A percentile compares a stretch with the other conserved stretches of the same genome.
These are phyloP conservation scores for Apus apus DNA, from an alignment of 2,113 vertebrate genomes.

Conservation along the genomic window DNA sequence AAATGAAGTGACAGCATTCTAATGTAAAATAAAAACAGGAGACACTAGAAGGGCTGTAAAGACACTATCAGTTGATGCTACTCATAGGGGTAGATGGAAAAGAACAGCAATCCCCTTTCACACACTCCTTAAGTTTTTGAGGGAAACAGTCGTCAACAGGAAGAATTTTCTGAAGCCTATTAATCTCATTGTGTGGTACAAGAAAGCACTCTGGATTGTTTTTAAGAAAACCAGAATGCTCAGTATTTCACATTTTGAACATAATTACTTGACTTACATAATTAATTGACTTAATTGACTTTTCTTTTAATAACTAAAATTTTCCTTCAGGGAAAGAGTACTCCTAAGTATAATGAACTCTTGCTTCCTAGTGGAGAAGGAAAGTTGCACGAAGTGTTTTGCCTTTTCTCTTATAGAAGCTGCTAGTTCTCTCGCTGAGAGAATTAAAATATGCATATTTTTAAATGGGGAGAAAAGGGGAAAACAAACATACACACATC, in stretches of 20 bases:
- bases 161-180: not conserved
- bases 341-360: not conserved
- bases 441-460: not conserved
- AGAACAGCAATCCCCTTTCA: accelerated
- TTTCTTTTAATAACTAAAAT: not conserved
- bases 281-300: not conserved
- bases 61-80: not conserved
- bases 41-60: not conserved
- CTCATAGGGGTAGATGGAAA: not conserved
- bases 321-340: not conserved
- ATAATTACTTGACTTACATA: not conserved
- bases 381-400: not conserved
- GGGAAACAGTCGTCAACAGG: not conserved
- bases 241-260: not conserved
- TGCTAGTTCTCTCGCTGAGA: not conserved
- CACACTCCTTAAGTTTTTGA: accelerated
- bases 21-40: not conserved
- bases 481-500: not conserved
- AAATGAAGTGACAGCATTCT: not conserved
- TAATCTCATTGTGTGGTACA: not conserved
- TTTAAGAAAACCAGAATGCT: not conserved
- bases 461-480: not conserved
- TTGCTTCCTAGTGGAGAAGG: not conserved
- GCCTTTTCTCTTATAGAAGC: not conserved
- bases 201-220: not conserved